These are phyloP conservation scores for Homarus americanus DNA, from an alignment of 1,140 invertebrate genomes.

Conservation along the genomic window DNA sequence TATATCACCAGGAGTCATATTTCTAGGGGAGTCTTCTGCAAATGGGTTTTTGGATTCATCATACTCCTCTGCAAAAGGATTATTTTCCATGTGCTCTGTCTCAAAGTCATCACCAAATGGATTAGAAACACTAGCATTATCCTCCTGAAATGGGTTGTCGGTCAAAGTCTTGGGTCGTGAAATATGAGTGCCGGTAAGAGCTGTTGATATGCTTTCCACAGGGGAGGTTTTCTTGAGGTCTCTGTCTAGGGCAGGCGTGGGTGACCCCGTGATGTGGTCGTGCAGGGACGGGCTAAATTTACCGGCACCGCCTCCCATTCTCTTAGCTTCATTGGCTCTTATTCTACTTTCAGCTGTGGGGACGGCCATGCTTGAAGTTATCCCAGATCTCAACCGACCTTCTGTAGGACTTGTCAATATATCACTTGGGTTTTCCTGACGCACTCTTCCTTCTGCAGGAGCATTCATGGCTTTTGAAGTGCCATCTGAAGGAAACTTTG, in stretches of 20 bases:
- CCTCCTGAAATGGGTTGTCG: slow-evolving; percentile 51
- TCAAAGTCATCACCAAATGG: slow-evolving; percentile 59
- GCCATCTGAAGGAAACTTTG: background rate
- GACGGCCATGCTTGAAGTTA: slow-evolving; percentile 38
- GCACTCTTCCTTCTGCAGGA: slow-evolving; percentile 21
- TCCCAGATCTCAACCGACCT: slow-evolving; percentile 17
- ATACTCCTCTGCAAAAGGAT: slow-evolving; percentile 58
- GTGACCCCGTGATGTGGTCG: slow-evolving; percentile 54
- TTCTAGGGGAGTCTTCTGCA: slow-evolving; percentile 35
- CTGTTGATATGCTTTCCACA: slow-evolving; percentile 41
- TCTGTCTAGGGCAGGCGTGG: slow-evolving; percentile 7
- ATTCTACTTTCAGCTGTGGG: slow-evolving; percentile 20
- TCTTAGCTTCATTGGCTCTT: slow-evolving; percentile 15
- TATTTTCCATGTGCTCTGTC: slow-evolving; percentile 46
- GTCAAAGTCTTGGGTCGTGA: background rate
- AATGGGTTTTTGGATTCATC: slow-evolving; percentile 66
- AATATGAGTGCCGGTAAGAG: slow-evolving; percentile 24
- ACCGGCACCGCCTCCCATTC: background rate
- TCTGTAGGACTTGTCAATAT: slow-evolving; percentile 49
- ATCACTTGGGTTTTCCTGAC: slow-evolving; percentile 28
- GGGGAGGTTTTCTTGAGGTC: background rate
- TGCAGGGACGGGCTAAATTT: slow-evolving; percentile 48
- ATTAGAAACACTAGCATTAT: background rate
- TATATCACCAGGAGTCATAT: slow-evolving; percentile 11
- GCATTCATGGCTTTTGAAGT: background rate